phyloP scores from a whole-genome alignment of 2,797 vertebrate species.

The Syngnathus rostellatus region DNA sequence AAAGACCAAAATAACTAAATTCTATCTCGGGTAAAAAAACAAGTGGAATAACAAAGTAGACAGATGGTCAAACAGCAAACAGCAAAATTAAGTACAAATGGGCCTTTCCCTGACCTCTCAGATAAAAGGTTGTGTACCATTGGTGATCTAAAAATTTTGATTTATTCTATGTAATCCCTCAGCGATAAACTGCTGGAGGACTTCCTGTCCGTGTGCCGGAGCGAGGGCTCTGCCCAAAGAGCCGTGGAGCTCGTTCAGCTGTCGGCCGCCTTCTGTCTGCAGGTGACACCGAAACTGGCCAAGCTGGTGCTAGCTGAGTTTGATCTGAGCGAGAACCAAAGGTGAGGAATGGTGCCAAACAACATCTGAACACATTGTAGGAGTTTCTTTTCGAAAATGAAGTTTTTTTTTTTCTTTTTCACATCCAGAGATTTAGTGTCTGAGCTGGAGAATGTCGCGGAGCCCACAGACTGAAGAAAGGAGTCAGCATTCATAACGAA shows the following conservation, averaged over 20 bases:
- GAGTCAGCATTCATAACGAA: not conserved
- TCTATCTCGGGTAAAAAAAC: too few relatives aligned
- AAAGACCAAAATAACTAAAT: not conserved
- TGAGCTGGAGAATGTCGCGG: constrained; percentile 45
- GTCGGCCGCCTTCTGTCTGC: constrained; percentile 72
- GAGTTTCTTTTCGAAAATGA: not conserved
- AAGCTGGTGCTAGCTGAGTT: constrained; percentile 65
- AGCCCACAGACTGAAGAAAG: constrained; percentile 30
- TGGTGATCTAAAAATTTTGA: not conserved
- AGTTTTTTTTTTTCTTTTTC: constrained; percentile 7
- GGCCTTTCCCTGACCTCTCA: too few relatives aligned
- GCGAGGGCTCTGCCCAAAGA: constrained; percentile 35
- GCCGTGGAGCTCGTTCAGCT: constrained; percentile 80
- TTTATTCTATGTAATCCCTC: constrained; percentile 16
- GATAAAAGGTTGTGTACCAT: not conserved
- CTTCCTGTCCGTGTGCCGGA: constrained; percentile 67
- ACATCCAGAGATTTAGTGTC: constrained; percentile 39
- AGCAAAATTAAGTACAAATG: too few relatives aligned
- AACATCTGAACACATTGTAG: not conserved
- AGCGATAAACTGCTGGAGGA: constrained; percentile 71
- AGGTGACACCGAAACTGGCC: constrained; percentile 59
- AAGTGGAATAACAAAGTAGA: too few relatives aligned
- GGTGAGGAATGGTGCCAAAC: constrained; percentile 58
- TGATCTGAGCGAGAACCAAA: constrained; percentile 73
- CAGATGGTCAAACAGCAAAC: too few relatives aligned